Evolutionary conservation across 2,797 vertebrate species (phyloP), one percentile per base, ranked within the genome.

Genomic region (Xenentodon cancila): DNA sequence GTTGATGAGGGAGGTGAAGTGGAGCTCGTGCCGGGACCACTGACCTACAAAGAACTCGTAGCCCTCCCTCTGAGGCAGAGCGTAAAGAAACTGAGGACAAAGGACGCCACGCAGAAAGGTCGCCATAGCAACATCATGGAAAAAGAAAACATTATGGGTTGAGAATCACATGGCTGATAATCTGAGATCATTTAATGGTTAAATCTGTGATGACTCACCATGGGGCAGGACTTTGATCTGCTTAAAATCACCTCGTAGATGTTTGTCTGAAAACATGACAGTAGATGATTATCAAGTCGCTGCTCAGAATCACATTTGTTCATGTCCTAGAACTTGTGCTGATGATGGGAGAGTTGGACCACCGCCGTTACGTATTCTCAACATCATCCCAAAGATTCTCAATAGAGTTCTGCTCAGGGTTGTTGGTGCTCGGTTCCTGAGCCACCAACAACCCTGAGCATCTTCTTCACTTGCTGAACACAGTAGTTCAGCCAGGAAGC

Each of bases 11-110:
- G 97, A 96, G 68, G 95, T 96, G 84, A 99, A 98, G 80, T 99
- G 97, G n/a, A 99, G 91, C 80, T 98, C 91, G 18, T 92, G 79
- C 68, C 92, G 91, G 16, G 95, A 93, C 97, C 97, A 99, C 53
- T 97, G 96, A 57, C 96, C 97, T 68, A 98, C 82, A 21, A 96
- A 97, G 88, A 99, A 98, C 85, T 99, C 97, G 12, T 99, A 99
- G 3, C 97, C 97, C 75, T 97, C 95, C 67, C 92, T 89, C 88
- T 96, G 95, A 59, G 97, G 98, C 76, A 99, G 62, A 12, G 95
- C 95, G 63, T 95, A 99, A 0, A 99, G 90, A 84, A 99, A 99
- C 97, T 99, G 85, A 50, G 71, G 64, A 43, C 7, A n/a, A 17
- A 1, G 17, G 30, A 48, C 3, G 47, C 34, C 2, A 5, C 7